Conservation (phyloP, 2,797 vertebrate genomes). For the Hydrolagus colliei region DNA sequence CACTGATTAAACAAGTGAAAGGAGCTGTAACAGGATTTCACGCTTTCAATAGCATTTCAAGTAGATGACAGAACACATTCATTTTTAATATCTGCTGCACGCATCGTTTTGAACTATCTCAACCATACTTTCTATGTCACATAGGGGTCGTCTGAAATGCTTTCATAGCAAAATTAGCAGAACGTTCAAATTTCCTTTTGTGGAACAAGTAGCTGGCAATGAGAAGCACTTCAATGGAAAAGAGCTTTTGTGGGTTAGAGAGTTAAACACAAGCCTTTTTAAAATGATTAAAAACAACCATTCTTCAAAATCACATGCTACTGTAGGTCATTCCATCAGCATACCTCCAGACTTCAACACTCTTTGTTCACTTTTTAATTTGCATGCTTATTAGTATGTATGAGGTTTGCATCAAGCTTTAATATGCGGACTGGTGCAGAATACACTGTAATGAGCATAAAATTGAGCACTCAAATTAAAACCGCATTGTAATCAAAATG, state of each 20-base stretch:
- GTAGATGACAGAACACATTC: background rate
- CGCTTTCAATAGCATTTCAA: background rate
- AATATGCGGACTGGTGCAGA: conserved; percentile 75
- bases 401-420: conserved; percentile 79
- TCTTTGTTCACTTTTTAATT: conserved; percentile 67
- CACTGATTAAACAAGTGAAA: background rate
- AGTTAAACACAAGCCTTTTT: background rate
- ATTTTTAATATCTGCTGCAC: background rate
- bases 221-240: conserved; percentile 19
- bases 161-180: conserved; percentile 2
- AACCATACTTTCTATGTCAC: background rate
- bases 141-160: background rate
- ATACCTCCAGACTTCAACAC: conserved; percentile 55
- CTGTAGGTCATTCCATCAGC: conserved; percentile 49
- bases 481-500: conserved; percentile 71
- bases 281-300: background rate
- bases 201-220: background rate
- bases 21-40: background rate
- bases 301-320: conserved; percentile 2
- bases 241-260: background rate
- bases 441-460: conserved; percentile 70
- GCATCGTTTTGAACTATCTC: background rate
- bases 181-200: background rate
- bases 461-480: conserved; percentile 79
- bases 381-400: conserved; percentile 81